Base-by-base conservation (phyloP, 2,888 invertebrate species). In the Pristionchus mayeri region DNA sequence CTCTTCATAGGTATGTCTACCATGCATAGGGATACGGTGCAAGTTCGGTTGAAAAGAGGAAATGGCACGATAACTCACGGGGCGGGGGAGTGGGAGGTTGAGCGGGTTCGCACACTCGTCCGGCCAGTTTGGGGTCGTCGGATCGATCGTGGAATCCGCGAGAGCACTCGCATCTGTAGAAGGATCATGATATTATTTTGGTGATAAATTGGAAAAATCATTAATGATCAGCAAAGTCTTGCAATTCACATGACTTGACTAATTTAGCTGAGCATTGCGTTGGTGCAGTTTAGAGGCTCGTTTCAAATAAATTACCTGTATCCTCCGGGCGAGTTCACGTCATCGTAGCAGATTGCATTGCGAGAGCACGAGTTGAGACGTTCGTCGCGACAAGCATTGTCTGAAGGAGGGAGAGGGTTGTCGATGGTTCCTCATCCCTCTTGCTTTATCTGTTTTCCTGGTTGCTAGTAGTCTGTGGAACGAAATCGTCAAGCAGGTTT, bases 311-410 rank as follows among this genome's bases (percentile, higher is more conserved):
- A 71, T 44, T 3, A 71, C 71, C 71, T 71, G 48, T 82, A 82
- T 82, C 81, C 81, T 48, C 81, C 81, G 7, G 60, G 63, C 13
- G 63, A 50, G 34, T 50, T 52, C 7, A 63, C 87, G 48, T 91
- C 90, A 78, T 93, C 91, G 85, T 91, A 91, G 86, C 93, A 93
- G 63, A 92, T 90, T 18, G 93, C 93, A 79, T 93, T 91, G 11
- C 92, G 87, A 16, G 91, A 91, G 85, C 93, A 93, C 11, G 90
- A 90, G 86, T 93, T 93, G 86, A 92, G 90, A n/a, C 87, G 86
- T 7, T 92, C 90, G 82, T 93, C 92, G 13, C 90, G 89, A 84
- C 93, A 93, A 16, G 91, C 91, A 85, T 93, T 91, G 86, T 91
- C 91, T 91, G 85, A 76, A 88, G 75, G 30, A 18, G 27, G 34